Evolutionary conservation across 2,797 vertebrate genomes (phyloP).

Genomic region (Hirundo rustica): DNA sequence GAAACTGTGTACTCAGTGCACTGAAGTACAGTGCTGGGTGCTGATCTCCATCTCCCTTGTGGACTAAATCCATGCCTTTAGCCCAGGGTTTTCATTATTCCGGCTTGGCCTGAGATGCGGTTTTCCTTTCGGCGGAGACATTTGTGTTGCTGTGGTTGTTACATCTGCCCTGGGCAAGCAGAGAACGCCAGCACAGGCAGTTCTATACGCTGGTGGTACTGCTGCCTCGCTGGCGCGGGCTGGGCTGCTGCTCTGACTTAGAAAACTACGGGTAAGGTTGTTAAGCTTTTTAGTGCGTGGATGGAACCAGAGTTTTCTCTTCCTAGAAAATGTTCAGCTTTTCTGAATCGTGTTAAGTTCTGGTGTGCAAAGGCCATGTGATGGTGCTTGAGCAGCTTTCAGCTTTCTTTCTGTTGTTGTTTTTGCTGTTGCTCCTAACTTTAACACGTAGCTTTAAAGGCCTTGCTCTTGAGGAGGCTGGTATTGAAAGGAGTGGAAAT

Average conservation of each 20-base stretch:
- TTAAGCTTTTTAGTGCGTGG: background rate
- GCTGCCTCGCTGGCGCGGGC: background rate
- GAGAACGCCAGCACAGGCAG: background rate
- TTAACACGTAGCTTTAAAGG: background rate
- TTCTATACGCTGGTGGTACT: rapidly evolving
- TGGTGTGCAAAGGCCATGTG: background rate
- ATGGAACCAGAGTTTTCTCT: background rate
- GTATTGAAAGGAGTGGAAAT: constrained; percentile 29
- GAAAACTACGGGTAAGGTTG: rapidly evolving
- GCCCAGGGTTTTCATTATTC: background rate
- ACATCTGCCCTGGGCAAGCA: background rate
- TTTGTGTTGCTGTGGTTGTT: background rate
- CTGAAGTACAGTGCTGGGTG: background rate
- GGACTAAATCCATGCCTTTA: background rate
- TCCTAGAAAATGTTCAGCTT: background rate
- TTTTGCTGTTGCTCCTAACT: background rate
- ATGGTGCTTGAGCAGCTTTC: background rate
- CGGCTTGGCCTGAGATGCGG: background rate
- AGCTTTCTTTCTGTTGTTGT: background rate
- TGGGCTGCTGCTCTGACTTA: background rate
- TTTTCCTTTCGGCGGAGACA: background rate
- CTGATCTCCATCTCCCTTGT: background rate
- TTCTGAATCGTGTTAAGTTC: background rate
- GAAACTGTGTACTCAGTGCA: rapidly evolving
- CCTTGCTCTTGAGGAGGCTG: background rate